A percentile compares a stretch with the other conserved stretches of the same genome.
These are phyloP conservation scores for Anguilla japonica DNA, from an alignment of 2,113 vertebrate genomes.

Conservation along the genomic window DNA sequence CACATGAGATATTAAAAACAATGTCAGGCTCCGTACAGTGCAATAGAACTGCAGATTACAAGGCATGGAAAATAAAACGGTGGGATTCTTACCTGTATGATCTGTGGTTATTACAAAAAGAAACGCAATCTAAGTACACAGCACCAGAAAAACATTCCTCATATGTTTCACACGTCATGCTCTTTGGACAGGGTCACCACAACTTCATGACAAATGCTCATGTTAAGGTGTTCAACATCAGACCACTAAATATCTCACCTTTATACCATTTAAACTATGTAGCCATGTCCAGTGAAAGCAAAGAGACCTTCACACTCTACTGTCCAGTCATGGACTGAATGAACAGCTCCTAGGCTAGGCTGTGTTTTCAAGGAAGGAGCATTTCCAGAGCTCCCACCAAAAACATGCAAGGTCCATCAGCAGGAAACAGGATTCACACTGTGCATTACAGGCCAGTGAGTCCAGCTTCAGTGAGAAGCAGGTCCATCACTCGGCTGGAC, in stretches of 20 bases:
- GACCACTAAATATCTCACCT: not conserved
- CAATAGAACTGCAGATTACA: not conserved
- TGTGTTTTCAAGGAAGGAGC: not conserved
- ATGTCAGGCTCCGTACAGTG: not conserved
- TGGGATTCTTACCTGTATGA: slow-evolving; percentile 10
- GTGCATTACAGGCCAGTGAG: not conserved
- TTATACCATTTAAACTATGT: not conserved
- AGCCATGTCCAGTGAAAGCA: not conserved
- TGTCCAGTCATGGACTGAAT: not conserved
- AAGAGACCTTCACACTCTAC: not conserved
- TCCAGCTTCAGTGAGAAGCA: not conserved
- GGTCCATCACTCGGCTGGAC: not conserved
- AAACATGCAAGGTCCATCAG: not conserved
- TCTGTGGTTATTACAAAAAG: slow-evolving; percentile 13
- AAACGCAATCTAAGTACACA: not conserved
- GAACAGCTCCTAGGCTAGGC: not conserved
- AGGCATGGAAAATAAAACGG: not conserved
- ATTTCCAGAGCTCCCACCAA: not conserved
- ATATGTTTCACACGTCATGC: not conserved
- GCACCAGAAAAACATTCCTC: not conserved
- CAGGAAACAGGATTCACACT: not conserved
- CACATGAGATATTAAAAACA: not conserved
- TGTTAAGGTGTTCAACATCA: not conserved
- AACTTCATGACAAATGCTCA: slow-evolving; percentile 1
- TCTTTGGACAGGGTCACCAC: not conserved